These are phyloP conservation scores for Rhynchophorus ferrugineus DNA, from an alignment of 1,140 invertebrate genomes.

Conservation along the genomic window DNA sequence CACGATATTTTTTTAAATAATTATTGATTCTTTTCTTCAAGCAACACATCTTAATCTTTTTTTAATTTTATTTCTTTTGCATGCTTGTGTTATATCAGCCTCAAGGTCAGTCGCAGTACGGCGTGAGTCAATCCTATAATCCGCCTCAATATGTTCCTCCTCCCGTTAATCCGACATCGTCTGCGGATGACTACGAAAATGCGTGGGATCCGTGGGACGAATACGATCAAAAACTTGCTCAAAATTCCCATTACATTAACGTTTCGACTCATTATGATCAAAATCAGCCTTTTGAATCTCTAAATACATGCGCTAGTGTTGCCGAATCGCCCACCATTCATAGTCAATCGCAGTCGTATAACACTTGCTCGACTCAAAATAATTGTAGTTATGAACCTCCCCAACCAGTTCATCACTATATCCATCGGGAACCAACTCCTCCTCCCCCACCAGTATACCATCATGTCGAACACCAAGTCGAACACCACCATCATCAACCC, in stretches of 20 bases:
- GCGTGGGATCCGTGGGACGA: slow-evolving; percentile 49
- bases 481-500: background rate
- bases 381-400: slow-evolving; percentile 11
- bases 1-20: too few relatives aligned
- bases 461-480: background rate
- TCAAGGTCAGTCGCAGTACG: slow-evolving; percentile 29
- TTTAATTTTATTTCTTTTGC: slow-evolving; percentile 34
- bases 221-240: slow-evolving; percentile 40
- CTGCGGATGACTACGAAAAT: slow-evolving; percentile 26
- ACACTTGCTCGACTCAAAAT: slow-evolving; percentile 12
- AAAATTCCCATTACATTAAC: slow-evolving; percentile 12
- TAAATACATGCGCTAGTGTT: slow-evolving; percentile 33
- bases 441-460: slow-evolving; percentile 3
- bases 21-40: slow-evolving; percentile 6
- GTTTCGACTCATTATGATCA: slow-evolving; percentile 8
- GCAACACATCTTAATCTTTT: slow-evolving; percentile 20
- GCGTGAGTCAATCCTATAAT: slow-evolving; percentile 23
- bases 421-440: slow-evolving; percentile 2
- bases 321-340: slow-evolving; percentile 19
- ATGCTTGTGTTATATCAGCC: slow-evolving; percentile 34
- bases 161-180: slow-evolving; percentile 15
- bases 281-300: slow-evolving; percentile 32
- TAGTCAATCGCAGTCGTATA: slow-evolving; percentile 22
- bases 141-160: slow-evolving; percentile 17
- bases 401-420: slow-evolving; percentile 4